Evolutionary conservation across 1,140 invertebrate genomes (phyloP).

Genomic region (Polyergus mexicanus): DNA sequence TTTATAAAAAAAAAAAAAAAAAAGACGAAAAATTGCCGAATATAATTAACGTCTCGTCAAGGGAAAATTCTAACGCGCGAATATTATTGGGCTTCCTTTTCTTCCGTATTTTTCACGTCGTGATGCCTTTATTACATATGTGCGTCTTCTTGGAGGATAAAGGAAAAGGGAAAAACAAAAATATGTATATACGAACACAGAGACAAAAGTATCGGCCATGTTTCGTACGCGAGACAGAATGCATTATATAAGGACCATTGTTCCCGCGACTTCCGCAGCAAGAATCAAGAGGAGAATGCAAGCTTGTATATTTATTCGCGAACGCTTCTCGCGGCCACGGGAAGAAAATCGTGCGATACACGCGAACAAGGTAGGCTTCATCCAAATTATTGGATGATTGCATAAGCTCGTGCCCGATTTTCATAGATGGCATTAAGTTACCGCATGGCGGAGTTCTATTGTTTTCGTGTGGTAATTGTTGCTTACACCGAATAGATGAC

Average conservation of each 20-base stretch:
- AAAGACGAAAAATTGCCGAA: not conserved
- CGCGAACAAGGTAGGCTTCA: not conserved
- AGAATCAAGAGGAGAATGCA: conserved; percentile 60
- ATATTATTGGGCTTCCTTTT: not conserved
- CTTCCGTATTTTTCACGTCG: not conserved
- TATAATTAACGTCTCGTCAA: conserved; percentile 1
- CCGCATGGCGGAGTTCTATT: too few species aligned
- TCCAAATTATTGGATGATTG: too few species aligned
- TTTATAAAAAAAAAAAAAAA: not conserved
- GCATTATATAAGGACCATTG: conserved; percentile 67
- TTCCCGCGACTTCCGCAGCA: conserved; percentile 56
- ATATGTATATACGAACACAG: not conserved
- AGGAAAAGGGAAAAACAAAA: conserved; percentile 25
- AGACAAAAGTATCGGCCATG: conserved; percentile 43
- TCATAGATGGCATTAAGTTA: too few species aligned
- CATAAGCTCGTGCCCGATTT: too few species aligned
- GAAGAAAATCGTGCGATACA: not conserved
- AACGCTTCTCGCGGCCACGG: conserved; percentile 22
- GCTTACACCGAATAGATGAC: too few species aligned
- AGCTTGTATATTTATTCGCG: conserved; percentile 48
- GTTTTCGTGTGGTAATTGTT: too few species aligned
- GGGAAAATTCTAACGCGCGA: not conserved
- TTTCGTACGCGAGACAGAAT: conserved; percentile 45
- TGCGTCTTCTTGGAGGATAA: conserved; percentile 1
- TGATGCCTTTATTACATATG: not conserved